phyloP scores from a whole-genome alignment of 2,113 vertebrate species.

The Potamarius usumacintae region DNA sequence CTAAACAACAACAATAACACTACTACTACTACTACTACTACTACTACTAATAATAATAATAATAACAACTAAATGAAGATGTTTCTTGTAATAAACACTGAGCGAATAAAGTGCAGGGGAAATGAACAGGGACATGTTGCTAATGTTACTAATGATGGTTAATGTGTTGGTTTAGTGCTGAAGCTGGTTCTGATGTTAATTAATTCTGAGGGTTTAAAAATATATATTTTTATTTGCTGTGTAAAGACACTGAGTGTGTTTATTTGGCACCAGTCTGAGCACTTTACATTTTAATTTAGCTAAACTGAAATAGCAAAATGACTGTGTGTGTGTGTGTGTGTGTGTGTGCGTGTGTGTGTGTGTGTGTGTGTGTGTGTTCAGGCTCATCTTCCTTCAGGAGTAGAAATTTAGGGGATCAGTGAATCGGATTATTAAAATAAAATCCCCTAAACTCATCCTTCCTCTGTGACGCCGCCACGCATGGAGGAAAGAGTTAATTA shows the following conservation, averaged over 20 bases:
- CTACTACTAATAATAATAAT: background rate
- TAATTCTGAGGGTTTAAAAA: conserved; percentile 14
- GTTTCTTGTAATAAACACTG: background rate
- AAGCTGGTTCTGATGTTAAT: conserved; percentile 13
- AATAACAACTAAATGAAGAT: background rate
- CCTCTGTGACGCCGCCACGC: conserved; percentile 56
- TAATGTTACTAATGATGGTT: conserved; percentile 16
- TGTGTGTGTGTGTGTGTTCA: conserved; percentile 63
- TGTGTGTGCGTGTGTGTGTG: conserved; percentile 59
- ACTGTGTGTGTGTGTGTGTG: conserved; percentile 56
- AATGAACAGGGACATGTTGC: background rate
- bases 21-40: no score
- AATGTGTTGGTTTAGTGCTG: conserved; percentile 9
- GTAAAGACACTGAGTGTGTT: background rate
- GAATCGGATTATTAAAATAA: conserved; percentile 80
- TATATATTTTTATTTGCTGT: conserved; percentile 1
- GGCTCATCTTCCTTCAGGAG: conserved; percentile 68
- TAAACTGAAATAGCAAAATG: conserved; percentile 50
- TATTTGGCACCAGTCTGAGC: background rate
- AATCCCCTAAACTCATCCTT: conserved; percentile 61
- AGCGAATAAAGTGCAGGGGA: background rate
- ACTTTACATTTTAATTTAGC: conserved; percentile 31
- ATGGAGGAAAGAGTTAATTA: conserved; percentile 78
- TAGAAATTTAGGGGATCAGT: conserved; percentile 79
- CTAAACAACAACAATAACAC: no score